These are phyloP conservation scores for Hormiphora californensis DNA, from an alignment of 37 sponge, comb jelly and placozoan species.

Conservation along the genomic window DNA sequence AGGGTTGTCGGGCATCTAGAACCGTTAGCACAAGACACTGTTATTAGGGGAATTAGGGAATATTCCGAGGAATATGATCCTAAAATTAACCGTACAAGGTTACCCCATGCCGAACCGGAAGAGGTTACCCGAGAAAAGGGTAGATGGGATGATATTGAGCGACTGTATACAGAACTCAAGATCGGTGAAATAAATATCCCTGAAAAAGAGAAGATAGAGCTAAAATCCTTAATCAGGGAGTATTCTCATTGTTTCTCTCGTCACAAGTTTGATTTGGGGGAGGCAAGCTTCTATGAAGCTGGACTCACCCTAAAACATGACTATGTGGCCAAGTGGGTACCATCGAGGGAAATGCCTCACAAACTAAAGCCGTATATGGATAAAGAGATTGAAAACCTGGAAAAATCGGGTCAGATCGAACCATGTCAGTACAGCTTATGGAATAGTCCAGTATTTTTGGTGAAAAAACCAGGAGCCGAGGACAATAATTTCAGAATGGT, in stretches of 20 bases:
- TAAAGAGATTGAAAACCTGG: slow-evolving; percentile 11
- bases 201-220: not conserved
- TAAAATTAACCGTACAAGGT: not conserved
- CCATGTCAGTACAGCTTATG: not conserved
- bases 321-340: slow-evolving; percentile 18
- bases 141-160: slow-evolving; percentile 27
- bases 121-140: slow-evolving; percentile 52
- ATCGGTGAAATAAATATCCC: slow-evolving; percentile 12
- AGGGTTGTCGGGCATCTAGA: slow-evolving; percentile 4
- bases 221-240: slow-evolving; percentile 25
- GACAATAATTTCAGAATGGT: not conserved
- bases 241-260: slow-evolving; percentile 45
- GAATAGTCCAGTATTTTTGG: not conserved
- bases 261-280: slow-evolving; percentile 4
- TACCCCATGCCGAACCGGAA: slow-evolving; percentile 15
- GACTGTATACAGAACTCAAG: not conserved
- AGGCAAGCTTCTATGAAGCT: slow-evolving; percentile 30
- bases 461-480: not conserved
- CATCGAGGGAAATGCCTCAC: not conserved
- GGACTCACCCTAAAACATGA: slow-evolving; percentile 1
- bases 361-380: slow-evolving; percentile 30
- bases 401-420: slow-evolving; percentile 9
- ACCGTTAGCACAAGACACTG: not conserved
- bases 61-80: not conserved
- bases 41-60: not conserved